Percentiles rank a stretch among this genome's conserved stretches.
phyloP scores from a whole-genome alignment of 2,113 vertebrate genomes.

The Oenanthe melanoleuca region DNA sequence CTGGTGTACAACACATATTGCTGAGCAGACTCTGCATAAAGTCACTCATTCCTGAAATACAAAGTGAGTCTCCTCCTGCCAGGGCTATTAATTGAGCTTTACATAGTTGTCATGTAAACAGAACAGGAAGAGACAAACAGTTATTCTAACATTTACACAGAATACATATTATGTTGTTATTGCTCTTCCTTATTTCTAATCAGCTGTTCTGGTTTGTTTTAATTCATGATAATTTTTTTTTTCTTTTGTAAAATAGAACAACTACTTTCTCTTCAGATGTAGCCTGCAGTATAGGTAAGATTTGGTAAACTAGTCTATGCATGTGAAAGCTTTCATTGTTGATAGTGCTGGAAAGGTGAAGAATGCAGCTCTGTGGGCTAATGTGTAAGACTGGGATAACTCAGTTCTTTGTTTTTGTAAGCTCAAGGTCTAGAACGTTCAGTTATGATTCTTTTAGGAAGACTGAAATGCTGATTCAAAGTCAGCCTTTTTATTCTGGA shows the following conservation, averaged over 20 bases:
- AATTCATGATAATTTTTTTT: not conserved
- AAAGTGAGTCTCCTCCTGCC: not conserved
- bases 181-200: not conserved
- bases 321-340: not conserved
- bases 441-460: not conserved
- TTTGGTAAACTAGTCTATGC: not conserved
- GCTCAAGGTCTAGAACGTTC: not conserved
- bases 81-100: not conserved
- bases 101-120: not conserved
- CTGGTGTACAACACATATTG: not conserved
- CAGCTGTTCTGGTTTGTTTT: not conserved
- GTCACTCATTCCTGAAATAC: not conserved
- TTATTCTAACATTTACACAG: not conserved
- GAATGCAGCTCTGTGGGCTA: not conserved
- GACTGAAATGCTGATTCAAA: not conserved
- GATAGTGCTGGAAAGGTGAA: not conserved
- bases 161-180: not conserved
- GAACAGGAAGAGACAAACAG: not conserved
- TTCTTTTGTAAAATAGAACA: not conserved
- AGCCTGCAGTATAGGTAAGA: not conserved
- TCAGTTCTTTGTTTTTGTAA: not conserved
- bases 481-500: not conserved
- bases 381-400: not conserved
- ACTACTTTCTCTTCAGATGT: not conserved
- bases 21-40: not conserved